A percentile compares a stretch with the other conserved stretches of the same genome.
phyloP scores from a whole-genome alignment of 2,797 vertebrate species.

The Zalophus californianus region DNA sequence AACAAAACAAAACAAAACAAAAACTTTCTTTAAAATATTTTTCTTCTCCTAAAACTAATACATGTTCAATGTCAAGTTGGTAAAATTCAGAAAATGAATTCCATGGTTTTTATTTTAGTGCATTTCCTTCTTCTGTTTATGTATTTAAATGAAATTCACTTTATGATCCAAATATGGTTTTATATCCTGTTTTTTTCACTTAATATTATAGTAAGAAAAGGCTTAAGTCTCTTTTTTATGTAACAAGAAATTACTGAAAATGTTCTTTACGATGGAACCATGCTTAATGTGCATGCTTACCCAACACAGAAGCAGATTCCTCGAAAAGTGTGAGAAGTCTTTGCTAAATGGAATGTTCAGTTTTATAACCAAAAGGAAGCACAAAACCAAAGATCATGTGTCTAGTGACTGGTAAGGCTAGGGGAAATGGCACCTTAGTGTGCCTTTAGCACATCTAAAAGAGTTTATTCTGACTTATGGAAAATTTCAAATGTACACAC shows the following conservation, averaged over 20 bases:
- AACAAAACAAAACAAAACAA: not conserved
- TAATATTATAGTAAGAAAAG: not conserved
- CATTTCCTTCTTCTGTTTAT: not conserved
- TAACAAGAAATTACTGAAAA: constrained; percentile 22
- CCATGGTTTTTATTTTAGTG: not conserved
- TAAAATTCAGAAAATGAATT: constrained; percentile 32
- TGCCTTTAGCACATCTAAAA: not conserved
- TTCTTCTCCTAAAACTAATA: not conserved
- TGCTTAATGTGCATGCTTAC: constrained; percentile 11
- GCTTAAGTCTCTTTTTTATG: constrained; percentile 32
- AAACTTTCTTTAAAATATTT: not conserved
- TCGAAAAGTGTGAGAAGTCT: constrained; percentile 63
- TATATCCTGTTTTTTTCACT: not conserved
- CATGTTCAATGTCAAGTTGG: not conserved
- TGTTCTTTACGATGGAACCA: not conserved
- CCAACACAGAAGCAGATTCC: constrained; percentile 41
- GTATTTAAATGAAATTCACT: constrained; percentile 50
- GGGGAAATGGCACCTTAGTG: not conserved
- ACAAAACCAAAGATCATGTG: not conserved
- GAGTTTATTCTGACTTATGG: not conserved
- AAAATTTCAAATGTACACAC: not conserved
- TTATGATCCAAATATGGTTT: constrained; percentile 20
- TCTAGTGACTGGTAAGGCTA: not conserved
- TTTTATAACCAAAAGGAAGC: constrained; percentile 46
- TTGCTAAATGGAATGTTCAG: not conserved